Conservation (phyloP, 2,797 vertebrate genomes). For the Notamacropus eugenii region DNA sequence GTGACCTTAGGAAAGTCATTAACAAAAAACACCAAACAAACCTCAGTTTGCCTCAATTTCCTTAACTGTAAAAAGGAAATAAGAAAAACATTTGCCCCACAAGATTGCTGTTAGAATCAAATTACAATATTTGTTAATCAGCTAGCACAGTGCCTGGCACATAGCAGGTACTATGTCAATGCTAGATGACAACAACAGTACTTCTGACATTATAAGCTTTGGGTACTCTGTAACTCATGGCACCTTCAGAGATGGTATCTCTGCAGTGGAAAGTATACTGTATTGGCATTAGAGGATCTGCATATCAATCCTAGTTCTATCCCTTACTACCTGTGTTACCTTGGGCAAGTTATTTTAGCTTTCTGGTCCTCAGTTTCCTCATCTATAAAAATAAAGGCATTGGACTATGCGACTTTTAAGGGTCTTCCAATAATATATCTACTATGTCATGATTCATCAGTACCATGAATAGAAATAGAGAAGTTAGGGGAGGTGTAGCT, state of each 20-base stretch:
- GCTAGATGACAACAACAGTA: not conserved
- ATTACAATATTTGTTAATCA: not conserved
- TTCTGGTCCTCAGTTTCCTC: conserved; percentile 12
- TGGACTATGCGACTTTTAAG: conserved; percentile 7
- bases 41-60: not conserved
- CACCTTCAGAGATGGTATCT: not conserved
- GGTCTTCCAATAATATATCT: not conserved
- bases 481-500: not conserved
- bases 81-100: not conserved
- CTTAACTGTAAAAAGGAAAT: not conserved
- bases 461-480: not conserved
- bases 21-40: not conserved
- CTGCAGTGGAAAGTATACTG: not conserved
- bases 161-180: not conserved
- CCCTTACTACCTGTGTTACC: not conserved
- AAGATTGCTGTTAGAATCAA: not conserved
- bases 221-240: not conserved
- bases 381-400: conserved; percentile 35
- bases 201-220: not conserved
- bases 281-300: not conserved
- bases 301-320: conserved; percentile 1
- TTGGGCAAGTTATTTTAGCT: conserved; percentile 25
- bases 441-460: not conserved
- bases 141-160: not conserved
- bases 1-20: not conserved